Evolutionary conservation across 1,140 invertebrate species (phyloP).

Genomic region (Yoshiicerus persimilis): DNA sequence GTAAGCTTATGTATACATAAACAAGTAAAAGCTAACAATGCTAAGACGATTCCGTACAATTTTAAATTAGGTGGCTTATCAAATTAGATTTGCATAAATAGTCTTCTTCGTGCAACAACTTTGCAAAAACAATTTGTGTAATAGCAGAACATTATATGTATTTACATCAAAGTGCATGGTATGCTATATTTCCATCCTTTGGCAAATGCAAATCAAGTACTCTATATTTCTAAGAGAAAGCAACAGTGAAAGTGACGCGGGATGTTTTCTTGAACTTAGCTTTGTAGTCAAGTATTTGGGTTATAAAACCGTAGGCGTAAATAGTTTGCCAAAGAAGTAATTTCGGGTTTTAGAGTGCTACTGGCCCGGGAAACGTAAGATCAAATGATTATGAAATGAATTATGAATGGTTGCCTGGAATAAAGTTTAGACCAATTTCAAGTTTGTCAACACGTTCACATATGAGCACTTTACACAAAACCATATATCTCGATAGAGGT

Average conservation of each 20-base stretch:
- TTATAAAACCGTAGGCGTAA: background rate
- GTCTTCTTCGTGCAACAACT: background rate
- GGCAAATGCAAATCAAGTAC: no score
- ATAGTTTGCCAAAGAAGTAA: background rate
- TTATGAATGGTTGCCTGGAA: background rate
- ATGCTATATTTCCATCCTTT: no score
- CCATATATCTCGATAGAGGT: background rate
- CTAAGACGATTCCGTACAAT: background rate
- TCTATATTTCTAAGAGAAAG: background rate
- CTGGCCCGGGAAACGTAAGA: background rate
- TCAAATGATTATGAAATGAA: background rate
- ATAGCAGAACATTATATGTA: no score
- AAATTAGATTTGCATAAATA: background rate
- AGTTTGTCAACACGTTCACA: background rate
- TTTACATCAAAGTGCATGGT: no score
- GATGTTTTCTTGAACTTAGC: background rate
- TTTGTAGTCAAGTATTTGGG: no score
- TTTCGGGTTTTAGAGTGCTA: background rate
- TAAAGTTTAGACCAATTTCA: background rate
- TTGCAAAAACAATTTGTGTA: background rate
- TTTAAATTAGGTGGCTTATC: background rate
- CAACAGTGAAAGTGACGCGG: background rate
- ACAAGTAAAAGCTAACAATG: background rate
- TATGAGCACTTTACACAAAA: background rate
- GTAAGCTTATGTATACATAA: background rate